phyloP scores from a whole-genome alignment of 2,797 vertebrate genomes.

The Carapus acus region DNA sequence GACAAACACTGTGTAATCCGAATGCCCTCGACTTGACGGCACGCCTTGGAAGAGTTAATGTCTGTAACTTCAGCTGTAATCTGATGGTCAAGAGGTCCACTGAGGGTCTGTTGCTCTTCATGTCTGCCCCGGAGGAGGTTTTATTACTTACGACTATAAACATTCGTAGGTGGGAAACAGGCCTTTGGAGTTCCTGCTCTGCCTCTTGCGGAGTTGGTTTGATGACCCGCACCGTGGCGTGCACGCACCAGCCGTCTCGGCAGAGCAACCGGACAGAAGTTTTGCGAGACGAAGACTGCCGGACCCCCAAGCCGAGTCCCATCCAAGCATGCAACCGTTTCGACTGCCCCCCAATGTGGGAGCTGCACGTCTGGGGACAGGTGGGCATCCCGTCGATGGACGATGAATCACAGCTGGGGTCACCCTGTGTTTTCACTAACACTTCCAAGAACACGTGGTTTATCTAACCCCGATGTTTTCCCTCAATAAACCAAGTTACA shows the following conservation, averaged over 20 bases:
- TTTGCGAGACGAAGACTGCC: constrained; percentile 79
- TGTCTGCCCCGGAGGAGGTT: background rate
- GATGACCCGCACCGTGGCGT: constrained; percentile 83
- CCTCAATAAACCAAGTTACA: constrained; percentile 1
- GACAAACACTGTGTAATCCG: constrained; percentile 25
- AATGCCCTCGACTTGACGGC: constrained; percentile 30
- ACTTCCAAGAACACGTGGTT: constrained; percentile 1
- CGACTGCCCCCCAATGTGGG: constrained; percentile 90
- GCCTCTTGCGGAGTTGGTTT: constrained; percentile 91
- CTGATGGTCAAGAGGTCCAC: background rate
- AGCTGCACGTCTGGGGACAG: constrained; percentile 81
- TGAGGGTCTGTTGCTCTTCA: too few species aligned
- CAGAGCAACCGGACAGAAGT: constrained; percentile 76
- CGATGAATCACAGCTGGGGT: background rate
- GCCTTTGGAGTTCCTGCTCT: constrained; percentile 88
- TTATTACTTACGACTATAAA: constrained; percentile 8
- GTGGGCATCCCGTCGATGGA: constrained; percentile 60
- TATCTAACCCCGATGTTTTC: constrained; percentile 16
- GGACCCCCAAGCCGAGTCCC: constrained; percentile 76
- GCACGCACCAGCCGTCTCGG: constrained; percentile 75
- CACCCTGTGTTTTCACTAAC: background rate
- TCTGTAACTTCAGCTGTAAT: background rate
- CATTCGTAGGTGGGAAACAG: constrained; percentile 83
- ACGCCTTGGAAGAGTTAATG: constrained; percentile 20
- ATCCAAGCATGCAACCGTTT: constrained; percentile 93